Evolutionary conservation across 1,140 invertebrate genomes (phyloP), one percentile per base, ranked within the genome.

Genomic region (Pseudachorutes palmiensis): DNA sequence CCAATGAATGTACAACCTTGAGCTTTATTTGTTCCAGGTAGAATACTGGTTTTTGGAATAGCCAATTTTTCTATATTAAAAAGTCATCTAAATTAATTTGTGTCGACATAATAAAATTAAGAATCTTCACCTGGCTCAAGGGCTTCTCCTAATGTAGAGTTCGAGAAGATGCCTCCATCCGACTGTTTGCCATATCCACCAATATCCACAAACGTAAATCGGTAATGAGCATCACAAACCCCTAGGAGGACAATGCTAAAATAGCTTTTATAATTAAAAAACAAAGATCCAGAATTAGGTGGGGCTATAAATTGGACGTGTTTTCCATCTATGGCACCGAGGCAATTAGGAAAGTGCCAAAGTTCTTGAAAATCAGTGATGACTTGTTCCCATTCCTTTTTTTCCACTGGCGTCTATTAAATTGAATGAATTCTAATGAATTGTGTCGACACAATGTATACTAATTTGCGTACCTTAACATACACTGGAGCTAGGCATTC

Each of bases 221-320:
- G 69, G 55, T 77, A 73, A 36, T 74, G 70, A 12, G 76, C 66
- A 73, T 74, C 76, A 62, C 45, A 67, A 0, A 72, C 55, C 19
- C 70, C 76, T 33, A 77, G 30, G 16, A 78, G 62, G 2, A 79
- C 73, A 5, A 76, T 74, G 22, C 70, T 74, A 62, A 72, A 71
- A 58, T 66, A 73, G 65, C 22, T 60, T 59, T 81, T 81, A 73
- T 81, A 82, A 72, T 81, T 80, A 67, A 75, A 80, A 73, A 76
- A 81, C 29, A 65, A 32, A 9, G 77, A 78, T 30, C 79, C 79
- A 66, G 64, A 70, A 49, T 70, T 31, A n/a, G 61, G 12, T 61
- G 75, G 76, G 36, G 69, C 64, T 41, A 59, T 58, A 62, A 75
- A 66, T 32, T 49, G 28, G 16, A 76, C 62, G 72, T 78, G 77